Percentiles rank a stretch among this genome's conserved stretches.
phyloP scores from a whole-genome alignment of 2,888 invertebrate species.

The Lysandra coridon region DNA sequence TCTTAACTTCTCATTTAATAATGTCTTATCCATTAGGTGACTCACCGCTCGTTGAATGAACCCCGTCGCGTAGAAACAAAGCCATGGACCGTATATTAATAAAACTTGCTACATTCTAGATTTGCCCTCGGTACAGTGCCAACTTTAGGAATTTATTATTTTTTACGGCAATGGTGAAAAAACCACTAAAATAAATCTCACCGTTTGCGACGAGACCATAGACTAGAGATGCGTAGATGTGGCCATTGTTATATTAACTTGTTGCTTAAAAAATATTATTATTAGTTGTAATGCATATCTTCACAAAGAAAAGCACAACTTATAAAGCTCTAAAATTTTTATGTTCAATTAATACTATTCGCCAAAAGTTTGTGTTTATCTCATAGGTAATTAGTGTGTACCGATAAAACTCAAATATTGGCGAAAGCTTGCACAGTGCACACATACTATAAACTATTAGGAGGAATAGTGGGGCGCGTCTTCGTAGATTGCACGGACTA shows the following conservation, averaged over 20 bases:
- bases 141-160: slow-evolving; percentile 26
- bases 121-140: slow-evolving; percentile 21
- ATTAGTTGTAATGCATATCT: background rate
- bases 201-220: slow-evolving; percentile 16
- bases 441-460: too few species aligned
- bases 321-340: background rate
- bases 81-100: slow-evolving; percentile 25
- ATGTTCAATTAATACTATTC: too few species aligned
- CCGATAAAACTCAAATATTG: too few species aligned
- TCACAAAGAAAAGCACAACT: background rate
- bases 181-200: slow-evolving; percentile 26
- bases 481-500: too few species aligned
- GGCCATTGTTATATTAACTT: background rate
- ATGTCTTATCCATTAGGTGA: slow-evolving; percentile 2
- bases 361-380: too few species aligned
- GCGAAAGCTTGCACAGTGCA: too few species aligned
- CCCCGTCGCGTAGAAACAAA: slow-evolving; percentile 15
- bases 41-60: background rate
- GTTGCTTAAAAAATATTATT: background rate
- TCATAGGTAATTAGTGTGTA: too few species aligned
- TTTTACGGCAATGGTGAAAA: slow-evolving; percentile 24
- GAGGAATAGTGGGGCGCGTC: too few species aligned
- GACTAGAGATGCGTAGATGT: background rate
- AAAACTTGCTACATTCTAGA: slow-evolving; percentile 18
- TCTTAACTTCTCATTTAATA: background rate